Conservation (phyloP, 2,113 vertebrate genomes). For the Spea multiplicata region DNA sequence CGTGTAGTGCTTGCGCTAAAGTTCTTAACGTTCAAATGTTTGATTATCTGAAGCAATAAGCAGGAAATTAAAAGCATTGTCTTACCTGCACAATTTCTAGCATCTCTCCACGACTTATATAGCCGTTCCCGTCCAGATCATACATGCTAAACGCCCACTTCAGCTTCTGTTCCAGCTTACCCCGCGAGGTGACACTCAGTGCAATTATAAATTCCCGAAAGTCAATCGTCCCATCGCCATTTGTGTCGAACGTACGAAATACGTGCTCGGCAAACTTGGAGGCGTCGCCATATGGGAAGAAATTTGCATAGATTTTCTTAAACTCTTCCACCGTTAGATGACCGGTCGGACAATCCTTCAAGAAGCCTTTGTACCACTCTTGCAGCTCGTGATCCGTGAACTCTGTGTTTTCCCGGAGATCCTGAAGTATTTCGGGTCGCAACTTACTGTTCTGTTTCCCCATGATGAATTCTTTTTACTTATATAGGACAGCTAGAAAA, state of each 20-base stretch:
- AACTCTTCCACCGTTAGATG: slow-evolving; percentile 84
- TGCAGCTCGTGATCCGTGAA: slow-evolving; percentile 86
- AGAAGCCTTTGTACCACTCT: slow-evolving; percentile 88
- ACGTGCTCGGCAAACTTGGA: slow-evolving; percentile 80
- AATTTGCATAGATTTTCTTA: slow-evolving; percentile 87
- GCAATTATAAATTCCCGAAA: slow-evolving; percentile 83
- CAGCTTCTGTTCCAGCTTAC: slow-evolving; percentile 79
- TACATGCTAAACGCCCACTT: slow-evolving; percentile 83
- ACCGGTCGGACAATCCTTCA: slow-evolving; percentile 84
- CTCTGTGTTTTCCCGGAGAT: slow-evolving; percentile 82
- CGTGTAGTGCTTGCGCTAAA: too few species aligned
- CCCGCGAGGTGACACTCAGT: slow-evolving; percentile 75
- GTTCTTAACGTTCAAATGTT: too few species aligned
- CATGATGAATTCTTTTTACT: slow-evolving; percentile 59
- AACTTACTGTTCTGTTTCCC: slow-evolving; percentile 88
- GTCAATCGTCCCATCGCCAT: slow-evolving; percentile 76
- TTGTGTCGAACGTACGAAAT: slow-evolving; percentile 81
- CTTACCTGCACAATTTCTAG: slow-evolving; percentile 81
- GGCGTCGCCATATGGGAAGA: slow-evolving; percentile 77
- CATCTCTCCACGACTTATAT: slow-evolving; percentile 80
- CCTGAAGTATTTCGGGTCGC: slow-evolving; percentile 80
- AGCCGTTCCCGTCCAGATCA: slow-evolving; percentile 78
- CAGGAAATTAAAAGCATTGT: background rate
- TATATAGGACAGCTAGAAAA: slow-evolving; percentile 51
- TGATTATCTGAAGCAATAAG: background rate